Conservation (phyloP, 2,113 vertebrate genomes). For the Malaclemys terrapin region DNA sequence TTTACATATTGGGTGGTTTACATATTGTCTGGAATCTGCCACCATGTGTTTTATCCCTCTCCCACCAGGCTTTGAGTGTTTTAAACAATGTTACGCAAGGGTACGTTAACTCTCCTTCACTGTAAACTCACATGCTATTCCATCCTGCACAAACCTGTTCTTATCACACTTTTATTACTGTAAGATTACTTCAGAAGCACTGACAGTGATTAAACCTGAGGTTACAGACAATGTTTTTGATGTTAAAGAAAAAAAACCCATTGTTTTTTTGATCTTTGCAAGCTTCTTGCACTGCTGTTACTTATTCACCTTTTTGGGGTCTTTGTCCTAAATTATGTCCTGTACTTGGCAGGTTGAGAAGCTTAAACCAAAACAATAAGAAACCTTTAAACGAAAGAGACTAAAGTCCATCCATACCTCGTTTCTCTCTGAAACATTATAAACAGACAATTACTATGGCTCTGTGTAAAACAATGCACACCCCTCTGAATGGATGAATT, state of each 20-base stretch:
- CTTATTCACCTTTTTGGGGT: neutral
- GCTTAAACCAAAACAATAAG: neutral
- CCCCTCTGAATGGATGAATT: neutral
- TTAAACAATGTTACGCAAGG: neutral
- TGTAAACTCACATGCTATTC: rapidly evolving
- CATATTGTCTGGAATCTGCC: neutral
- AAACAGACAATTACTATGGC: neutral
- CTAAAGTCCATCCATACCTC: neutral
- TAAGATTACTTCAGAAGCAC: neutral
- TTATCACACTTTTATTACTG: neutral
- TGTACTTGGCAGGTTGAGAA: no score
- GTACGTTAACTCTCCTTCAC: neutral
- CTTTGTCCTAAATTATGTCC: neutral
- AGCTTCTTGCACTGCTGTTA: neutral
- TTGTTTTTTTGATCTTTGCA: neutral
- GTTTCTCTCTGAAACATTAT: neutral
- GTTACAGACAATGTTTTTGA: neutral
- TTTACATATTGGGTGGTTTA: neutral
- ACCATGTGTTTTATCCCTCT: neutral
- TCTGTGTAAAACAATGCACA: neutral
- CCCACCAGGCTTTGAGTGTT: neutral
- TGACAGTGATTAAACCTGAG: neutral
- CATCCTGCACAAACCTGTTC: neutral
- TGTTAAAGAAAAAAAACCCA: neutral
- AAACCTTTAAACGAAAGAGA: neutral